phyloP scores from a whole-genome alignment of 2,113 vertebrate species.

The Notarius quadriscutis region DNA sequence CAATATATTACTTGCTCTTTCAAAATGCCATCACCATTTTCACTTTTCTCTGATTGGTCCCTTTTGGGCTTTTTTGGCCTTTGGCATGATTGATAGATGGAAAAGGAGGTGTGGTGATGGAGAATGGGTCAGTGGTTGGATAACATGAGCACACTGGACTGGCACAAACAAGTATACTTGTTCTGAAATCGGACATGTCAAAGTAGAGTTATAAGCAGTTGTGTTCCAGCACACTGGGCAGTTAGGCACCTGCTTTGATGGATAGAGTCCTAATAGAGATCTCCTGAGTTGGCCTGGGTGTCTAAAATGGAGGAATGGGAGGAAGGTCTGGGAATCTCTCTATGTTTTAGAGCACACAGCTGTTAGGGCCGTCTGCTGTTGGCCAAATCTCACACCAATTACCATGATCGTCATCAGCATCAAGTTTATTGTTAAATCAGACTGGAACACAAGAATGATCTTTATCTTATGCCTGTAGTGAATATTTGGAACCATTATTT shows the following conservation, averaged over 20 bases:
- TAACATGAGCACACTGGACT: conserved; percentile 47
- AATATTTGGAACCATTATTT: neutral
- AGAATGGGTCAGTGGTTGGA: conserved; percentile 48
- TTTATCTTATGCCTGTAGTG: neutral
- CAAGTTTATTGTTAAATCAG: neutral
- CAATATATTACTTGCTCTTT: conserved; percentile 49
- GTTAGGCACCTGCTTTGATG: conserved; percentile 67
- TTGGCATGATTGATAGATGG: conserved; percentile 68
- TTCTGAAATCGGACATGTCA: conserved; percentile 64
- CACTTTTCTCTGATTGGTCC: conserved; percentile 54
- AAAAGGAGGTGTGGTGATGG: conserved; percentile 62
- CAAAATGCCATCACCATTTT: conserved; percentile 47
- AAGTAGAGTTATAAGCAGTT: conserved; percentile 71
- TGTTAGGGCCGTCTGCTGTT: conserved; percentile 19
- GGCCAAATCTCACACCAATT: neutral
- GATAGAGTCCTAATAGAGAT: conserved; percentile 62
- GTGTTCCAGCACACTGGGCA: conserved; percentile 63
- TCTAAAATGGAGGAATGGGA: conserved; percentile 46
- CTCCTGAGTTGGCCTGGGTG: conserved; percentile 53
- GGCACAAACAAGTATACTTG: conserved; percentile 43
- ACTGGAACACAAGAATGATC: neutral
- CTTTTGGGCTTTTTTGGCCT: conserved; percentile 63
- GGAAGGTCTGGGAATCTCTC: conserved; percentile 11
- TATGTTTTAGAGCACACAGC: conserved; percentile 16
- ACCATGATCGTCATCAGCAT: neutral